Conservation (phyloP, 1,140 invertebrate genomes). For the Sinonovacula constricta region DNA sequence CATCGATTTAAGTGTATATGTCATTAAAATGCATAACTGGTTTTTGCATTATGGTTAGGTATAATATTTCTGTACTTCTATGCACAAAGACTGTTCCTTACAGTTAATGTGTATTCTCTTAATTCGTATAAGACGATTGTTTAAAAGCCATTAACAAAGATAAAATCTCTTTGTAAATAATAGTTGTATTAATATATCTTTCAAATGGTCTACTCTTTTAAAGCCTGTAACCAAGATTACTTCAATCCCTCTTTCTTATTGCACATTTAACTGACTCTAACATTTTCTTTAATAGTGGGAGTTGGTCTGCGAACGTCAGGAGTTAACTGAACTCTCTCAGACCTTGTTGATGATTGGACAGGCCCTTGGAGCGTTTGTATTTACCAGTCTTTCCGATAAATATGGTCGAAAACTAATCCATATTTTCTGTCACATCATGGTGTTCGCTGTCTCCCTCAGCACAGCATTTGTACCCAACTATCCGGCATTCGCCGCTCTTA, state of each 20-base stretch:
- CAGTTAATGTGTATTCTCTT: too few relatives aligned
- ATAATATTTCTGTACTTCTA: too few relatives aligned
- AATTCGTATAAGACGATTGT: neutral
- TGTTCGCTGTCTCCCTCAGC: constrained; percentile 56
- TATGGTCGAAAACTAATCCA: constrained; percentile 65
- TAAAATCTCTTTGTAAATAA: neutral
- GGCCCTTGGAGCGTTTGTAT: constrained; percentile 58
- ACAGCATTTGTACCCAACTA: constrained; percentile 61
- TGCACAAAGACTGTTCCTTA: too few relatives aligned
- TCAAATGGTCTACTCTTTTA: too few relatives aligned
- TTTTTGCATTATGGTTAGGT: too few relatives aligned
- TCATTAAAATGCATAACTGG: too few relatives aligned
- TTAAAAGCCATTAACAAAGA: neutral
- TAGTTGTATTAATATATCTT: too few relatives aligned
- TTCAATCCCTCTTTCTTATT: too few relatives aligned
- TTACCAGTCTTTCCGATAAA: constrained; percentile 58
- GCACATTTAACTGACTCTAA: too few relatives aligned
- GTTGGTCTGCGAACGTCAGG: constrained; percentile 64
- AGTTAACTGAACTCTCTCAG: constrained; percentile 61
- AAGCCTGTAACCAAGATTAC: too few relatives aligned
- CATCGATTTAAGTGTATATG: too few relatives aligned
- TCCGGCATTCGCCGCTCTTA: constrained; percentile 57
- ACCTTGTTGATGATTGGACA: constrained; percentile 62
- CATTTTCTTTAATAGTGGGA: constrained; percentile 62
- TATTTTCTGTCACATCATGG: constrained; percentile 64